These are phyloP conservation scores for Petrolisthes cinctipes DNA, from an alignment of 2,888 invertebrate genomes.

Conservation along the genomic window DNA sequence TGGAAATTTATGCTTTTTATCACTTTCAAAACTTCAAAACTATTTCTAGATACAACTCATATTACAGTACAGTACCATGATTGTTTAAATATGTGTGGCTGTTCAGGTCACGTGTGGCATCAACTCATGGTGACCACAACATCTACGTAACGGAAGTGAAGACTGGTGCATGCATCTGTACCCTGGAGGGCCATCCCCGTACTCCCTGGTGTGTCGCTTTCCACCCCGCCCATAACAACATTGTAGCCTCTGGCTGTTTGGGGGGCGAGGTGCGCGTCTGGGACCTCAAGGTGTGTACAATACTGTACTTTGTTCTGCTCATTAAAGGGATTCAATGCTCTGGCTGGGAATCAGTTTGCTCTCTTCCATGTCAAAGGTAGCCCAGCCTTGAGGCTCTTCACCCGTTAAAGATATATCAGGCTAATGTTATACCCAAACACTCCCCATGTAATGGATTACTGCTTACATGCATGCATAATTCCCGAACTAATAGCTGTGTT, in stretches of 20 bases:
- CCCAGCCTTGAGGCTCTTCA: too few relatives aligned
- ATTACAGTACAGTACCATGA: background rate
- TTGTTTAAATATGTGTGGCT: background rate
- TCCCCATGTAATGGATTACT: too few relatives aligned
- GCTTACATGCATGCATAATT: background rate
- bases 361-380: too few relatives aligned
- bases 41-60: background rate
- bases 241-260: constrained; percentile 88
- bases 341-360: too few relatives aligned
- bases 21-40: background rate
- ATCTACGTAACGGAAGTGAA: constrained; percentile 86
- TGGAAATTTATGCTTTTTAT: background rate
- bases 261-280: constrained; percentile 91
- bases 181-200: constrained; percentile 84
- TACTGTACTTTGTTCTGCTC: too few relatives aligned
- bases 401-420: too few relatives aligned
- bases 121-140: constrained; percentile 90
- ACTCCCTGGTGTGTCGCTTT: constrained; percentile 93
- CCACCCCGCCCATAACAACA: constrained; percentile 85
- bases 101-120: constrained; percentile 82
- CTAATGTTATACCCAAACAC: too few relatives aligned
- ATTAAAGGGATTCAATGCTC: too few relatives aligned
- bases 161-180: constrained; percentile 81
- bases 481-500: background rate
- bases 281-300: constrained; percentile 78